A percentile compares a stretch with the other conserved stretches of the same genome.
phyloP scores from a whole-genome alignment of 2,113 vertebrate genomes.

The Pipra filicauda region DNA sequence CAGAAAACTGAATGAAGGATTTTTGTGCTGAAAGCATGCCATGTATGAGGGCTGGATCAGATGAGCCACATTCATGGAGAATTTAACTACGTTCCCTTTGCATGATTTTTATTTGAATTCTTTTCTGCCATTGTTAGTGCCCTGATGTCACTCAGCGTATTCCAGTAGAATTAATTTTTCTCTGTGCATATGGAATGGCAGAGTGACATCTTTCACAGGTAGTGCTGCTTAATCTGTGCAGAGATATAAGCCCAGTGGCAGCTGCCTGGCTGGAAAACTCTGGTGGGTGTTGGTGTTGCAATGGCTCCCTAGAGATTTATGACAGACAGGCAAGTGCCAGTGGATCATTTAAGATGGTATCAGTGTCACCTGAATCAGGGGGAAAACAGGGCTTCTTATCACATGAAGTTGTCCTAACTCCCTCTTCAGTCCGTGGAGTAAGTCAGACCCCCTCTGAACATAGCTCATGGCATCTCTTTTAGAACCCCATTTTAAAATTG shows the following conservation, averaged over 20 bases:
- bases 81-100: neutral
- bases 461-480: neutral
- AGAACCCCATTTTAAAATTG: neutral
- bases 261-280: neutral
- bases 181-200: neutral
- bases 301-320: neutral
- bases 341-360: neutral
- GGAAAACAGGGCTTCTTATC: neutral
- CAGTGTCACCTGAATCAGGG: neutral
- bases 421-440: neutral
- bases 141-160: neutral
- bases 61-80: neutral
- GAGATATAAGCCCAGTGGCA: neutral
- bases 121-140: neutral
- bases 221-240: neutral
- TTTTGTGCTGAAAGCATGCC: neutral
- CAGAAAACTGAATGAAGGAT: neutral
- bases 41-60: neutral
- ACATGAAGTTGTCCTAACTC: neutral
- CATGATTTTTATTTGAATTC: neutral
- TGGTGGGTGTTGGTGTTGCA: neutral
- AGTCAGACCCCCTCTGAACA: neutral
- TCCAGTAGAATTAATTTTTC: neutral
- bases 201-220: neutral
- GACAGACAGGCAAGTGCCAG: neutral